A percentile compares a stretch with the other conserved stretches of the same genome.
Evolutionary conservation across 2,113 vertebrate genomes (phyloP).

Genomic region (Pongo pygmaeus): DNA sequence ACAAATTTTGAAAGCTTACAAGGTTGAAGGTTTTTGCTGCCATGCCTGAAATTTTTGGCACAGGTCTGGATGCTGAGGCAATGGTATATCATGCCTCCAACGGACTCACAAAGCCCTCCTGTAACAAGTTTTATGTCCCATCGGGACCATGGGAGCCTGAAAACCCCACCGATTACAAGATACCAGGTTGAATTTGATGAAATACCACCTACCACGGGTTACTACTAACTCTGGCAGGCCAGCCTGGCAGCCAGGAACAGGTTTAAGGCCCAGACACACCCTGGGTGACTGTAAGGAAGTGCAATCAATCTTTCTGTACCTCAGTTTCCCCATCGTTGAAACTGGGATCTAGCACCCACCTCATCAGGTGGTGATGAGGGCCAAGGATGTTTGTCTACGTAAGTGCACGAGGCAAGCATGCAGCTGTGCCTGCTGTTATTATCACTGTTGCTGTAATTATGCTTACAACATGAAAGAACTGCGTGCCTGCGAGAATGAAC

Average conservation of each 20-base stretch:
- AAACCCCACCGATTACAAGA: neutral
- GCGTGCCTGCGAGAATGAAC: neutral
- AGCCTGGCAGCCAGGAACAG: neutral
- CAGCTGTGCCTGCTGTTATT: too few species aligned
- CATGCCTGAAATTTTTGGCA: neutral
- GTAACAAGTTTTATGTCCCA: neutral
- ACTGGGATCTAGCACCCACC: neutral
- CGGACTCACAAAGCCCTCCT: neutral
- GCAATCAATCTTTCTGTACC: neutral
- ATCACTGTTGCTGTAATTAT: accelerated
- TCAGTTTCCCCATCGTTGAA: neutral
- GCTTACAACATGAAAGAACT: neutral
- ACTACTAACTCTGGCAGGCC: neutral
- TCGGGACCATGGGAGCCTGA: neutral
- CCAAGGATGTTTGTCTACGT: neutral
- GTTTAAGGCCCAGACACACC: neutral
- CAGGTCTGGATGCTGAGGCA: neutral
- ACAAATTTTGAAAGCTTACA: neutral
- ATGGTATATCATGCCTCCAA: neutral
- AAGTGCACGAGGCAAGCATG: neutral
- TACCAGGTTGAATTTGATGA: neutral
- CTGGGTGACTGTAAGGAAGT: neutral
- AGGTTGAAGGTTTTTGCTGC: neutral
- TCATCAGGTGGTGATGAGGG: neutral
- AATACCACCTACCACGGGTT: neutral